These are phyloP conservation scores for Alligator mississippiensis DNA, from an alignment of 2,113 vertebrate species.

Conservation along the genomic window DNA sequence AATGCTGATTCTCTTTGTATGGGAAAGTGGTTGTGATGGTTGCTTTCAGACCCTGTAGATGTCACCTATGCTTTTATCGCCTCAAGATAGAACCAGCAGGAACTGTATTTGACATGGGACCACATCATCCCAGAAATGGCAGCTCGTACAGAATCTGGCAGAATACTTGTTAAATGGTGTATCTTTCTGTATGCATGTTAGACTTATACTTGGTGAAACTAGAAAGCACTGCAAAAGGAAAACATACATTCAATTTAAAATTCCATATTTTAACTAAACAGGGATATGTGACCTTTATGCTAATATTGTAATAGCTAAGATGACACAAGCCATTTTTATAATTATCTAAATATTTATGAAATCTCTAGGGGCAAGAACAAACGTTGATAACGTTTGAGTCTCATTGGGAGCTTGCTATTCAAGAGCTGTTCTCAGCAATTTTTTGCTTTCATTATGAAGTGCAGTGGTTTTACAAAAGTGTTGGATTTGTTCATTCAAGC, in stretches of 20 bases:
- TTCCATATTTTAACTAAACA: neutral
- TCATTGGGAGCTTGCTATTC: neutral
- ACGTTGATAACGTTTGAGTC: neutral
- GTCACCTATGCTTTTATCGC: neutral
- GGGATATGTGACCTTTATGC: neutral
- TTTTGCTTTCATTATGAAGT: neutral
- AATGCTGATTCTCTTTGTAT: neutral
- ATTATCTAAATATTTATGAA: neutral
- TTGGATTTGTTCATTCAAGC: neutral
- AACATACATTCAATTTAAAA: neutral
- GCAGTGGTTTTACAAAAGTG: neutral
- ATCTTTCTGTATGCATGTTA: neutral
- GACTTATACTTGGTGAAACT: neutral
- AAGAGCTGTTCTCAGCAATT: neutral
- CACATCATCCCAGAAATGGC: neutral
- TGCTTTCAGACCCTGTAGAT: neutral
- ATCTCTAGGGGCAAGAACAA: neutral
- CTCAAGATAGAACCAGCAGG: neutral
- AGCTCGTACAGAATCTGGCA: neutral
- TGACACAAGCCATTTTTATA: neutral
- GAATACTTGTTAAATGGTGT: neutral
- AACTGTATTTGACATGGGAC: neutral
- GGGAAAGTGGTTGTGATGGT: rapidly evolving
- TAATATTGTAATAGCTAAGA: neutral
- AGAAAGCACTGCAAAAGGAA: neutral